Evolutionary conservation across 2,888 invertebrate genomes (phyloP).

Genomic region (Pyrocoelia pectoralis): DNA sequence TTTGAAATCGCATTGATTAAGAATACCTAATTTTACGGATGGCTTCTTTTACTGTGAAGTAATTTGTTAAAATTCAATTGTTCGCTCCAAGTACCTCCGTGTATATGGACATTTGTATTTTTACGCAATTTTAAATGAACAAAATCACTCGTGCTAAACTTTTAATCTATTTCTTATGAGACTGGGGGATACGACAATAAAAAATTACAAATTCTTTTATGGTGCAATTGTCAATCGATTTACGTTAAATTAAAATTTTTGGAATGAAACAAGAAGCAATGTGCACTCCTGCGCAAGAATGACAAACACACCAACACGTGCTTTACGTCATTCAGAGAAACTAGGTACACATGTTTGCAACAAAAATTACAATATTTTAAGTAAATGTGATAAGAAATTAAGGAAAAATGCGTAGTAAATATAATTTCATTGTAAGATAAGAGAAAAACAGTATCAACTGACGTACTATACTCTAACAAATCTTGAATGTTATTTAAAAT

Average conservation of each 20-base stretch:
- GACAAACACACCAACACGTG: constrained; percentile 33
- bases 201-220: constrained; percentile 14
- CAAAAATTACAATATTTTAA: constrained; percentile 3
- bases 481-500: not conserved
- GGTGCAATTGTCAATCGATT: not conserved
- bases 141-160: constrained; percentile 35
- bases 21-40: constrained; percentile 53
- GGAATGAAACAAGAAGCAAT: not conserved
- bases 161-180: constrained; percentile 30
- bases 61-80: constrained; percentile 41
- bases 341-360: not conserved
- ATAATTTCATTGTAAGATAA: constrained; percentile 18
- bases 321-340: constrained; percentile 30
- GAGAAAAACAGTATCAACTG: not conserved
- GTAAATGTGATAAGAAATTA: constrained; percentile 15
- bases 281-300: constrained; percentile 30
- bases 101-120: constrained; percentile 32
- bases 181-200: not conserved
- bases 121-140: constrained; percentile 29
- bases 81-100: constrained; percentile 30
- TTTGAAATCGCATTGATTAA: constrained; percentile 46
- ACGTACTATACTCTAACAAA: not conserved
- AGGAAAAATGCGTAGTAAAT: constrained; percentile 16
- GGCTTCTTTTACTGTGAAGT: constrained; percentile 44
- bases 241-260: not conserved